Conservation (phyloP, 2,797 vertebrate species). For the Lagothrix lagotricha region DNA sequence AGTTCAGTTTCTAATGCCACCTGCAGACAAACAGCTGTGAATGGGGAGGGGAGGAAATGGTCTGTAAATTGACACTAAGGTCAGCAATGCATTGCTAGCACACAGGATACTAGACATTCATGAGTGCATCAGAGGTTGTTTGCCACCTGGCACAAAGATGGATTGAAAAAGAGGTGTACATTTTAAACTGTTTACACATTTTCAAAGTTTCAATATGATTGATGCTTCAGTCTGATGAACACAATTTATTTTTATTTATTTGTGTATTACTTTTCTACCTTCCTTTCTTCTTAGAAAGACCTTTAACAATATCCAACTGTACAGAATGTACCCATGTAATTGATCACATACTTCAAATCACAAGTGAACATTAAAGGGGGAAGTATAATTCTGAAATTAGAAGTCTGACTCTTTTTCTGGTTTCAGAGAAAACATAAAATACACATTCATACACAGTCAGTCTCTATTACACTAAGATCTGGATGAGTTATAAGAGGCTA, state of each 20-base stretch:
- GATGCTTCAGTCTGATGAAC: background rate
- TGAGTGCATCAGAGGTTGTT: background rate
- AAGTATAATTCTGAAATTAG: slow-evolving; percentile 52
- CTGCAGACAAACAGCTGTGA: background rate
- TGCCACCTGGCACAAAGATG: background rate
- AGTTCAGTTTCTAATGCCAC: background rate
- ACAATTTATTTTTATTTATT: slow-evolving; percentile 40
- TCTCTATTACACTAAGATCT: background rate
- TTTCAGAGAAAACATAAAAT: slow-evolving; percentile 31
- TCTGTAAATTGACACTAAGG: background rate
- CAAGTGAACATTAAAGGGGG: slow-evolving; percentile 1
- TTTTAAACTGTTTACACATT: background rate
- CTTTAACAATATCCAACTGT: background rate
- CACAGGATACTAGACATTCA: background rate
- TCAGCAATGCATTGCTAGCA: background rate
- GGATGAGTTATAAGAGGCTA: slow-evolving; percentile 37
- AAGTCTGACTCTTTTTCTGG: background rate
- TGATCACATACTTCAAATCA: slow-evolving; percentile 40
- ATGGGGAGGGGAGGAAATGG: background rate
- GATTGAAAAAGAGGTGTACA: background rate
- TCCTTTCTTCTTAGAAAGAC: background rate
- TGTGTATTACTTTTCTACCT: slow-evolving; percentile 12
- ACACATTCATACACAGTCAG: background rate
- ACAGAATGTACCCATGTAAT: background rate
- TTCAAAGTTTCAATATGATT: slow-evolving; percentile 9